These are phyloP conservation scores for Drosophila atripex DNA, from an alignment of 2,888 invertebrate genomes.

Conservation along the genomic window DNA sequence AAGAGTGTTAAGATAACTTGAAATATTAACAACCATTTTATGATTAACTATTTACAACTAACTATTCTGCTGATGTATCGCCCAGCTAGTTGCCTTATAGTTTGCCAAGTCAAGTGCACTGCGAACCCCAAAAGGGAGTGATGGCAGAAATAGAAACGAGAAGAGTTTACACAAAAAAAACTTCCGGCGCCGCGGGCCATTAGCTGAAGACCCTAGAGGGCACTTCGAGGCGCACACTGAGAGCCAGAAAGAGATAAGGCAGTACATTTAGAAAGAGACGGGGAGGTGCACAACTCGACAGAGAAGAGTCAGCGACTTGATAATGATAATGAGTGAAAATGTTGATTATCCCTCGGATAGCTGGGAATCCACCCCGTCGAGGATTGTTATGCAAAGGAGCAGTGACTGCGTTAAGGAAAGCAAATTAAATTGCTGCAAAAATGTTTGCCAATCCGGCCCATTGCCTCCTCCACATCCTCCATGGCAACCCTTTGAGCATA, in stretches of 20 bases:
- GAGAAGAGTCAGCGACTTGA: constrained; percentile 43
- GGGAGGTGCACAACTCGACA: not conserved
- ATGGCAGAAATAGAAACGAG: constrained; percentile 4
- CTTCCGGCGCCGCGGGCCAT: constrained; percentile 69
- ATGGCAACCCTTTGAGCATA: constrained; percentile 17
- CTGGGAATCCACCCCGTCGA: constrained; percentile 30
- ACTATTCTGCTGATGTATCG: not conserved
- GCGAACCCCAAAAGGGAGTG: constrained; percentile 20
- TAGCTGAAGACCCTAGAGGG: constrained; percentile 69
- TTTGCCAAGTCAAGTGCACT: constrained; percentile 48
- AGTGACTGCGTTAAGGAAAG: constrained; percentile 4
- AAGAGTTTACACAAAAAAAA: constrained; percentile 35
- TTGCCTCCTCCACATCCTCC: not conserved
- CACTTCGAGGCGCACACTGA: constrained; percentile 54
- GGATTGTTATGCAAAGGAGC: constrained; percentile 71
- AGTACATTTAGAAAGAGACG: not conserved
- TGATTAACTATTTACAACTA: too few species aligned
- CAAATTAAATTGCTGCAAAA: constrained; percentile 70
- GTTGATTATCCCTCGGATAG: constrained; percentile 40
- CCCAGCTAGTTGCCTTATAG: constrained; percentile 14
- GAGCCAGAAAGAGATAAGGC: constrained; percentile 6
- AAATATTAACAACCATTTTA: too few species aligned
- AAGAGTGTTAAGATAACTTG: too few species aligned
- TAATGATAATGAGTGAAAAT: constrained; percentile 71
- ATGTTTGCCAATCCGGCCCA: constrained; percentile 45